phyloP scores from a whole-genome alignment of 2,888 invertebrate species.

The Dolomedes plantarius region DNA sequence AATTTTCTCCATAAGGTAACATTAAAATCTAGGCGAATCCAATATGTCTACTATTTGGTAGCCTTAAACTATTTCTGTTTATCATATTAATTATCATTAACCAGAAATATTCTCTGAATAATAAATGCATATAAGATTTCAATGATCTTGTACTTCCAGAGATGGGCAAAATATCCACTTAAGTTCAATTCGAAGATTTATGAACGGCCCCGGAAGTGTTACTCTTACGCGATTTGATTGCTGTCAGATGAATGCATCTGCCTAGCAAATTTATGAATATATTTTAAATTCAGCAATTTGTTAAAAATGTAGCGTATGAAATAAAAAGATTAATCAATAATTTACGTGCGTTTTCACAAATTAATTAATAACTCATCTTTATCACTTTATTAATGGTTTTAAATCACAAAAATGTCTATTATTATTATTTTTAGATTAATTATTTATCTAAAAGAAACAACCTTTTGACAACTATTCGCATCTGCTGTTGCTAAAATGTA shows the following conservation, averaged over 20 bases:
- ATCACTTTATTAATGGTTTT: slow-evolving; percentile 6
- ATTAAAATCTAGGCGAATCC: no score
- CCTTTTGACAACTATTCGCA: slow-evolving; percentile 12
- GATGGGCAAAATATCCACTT: no score
- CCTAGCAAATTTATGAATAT: not conserved
- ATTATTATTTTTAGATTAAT: slow-evolving; percentile 6
- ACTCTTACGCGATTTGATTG: not conserved
- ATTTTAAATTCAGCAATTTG: not conserved
- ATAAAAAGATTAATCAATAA: not conserved
- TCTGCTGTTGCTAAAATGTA: slow-evolving; percentile 1
- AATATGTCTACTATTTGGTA: no score
- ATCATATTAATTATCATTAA: no score
- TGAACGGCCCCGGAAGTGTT: not conserved
- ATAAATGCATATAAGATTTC: no score
- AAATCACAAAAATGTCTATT: slow-evolving; percentile 12
- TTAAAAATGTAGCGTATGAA: not conserved
- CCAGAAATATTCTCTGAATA: no score
- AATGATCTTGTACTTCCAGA: no score
- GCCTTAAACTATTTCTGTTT: no score
- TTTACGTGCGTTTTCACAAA: not conserved
- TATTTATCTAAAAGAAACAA: not conserved
- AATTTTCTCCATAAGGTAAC: no score
- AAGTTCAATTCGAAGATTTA: no score
- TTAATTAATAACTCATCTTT: slow-evolving; percentile 11
- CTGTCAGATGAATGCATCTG: not conserved